Base-by-base conservation (phyloP, 1,140 invertebrate species). In the Drosophila auraria region DNA sequence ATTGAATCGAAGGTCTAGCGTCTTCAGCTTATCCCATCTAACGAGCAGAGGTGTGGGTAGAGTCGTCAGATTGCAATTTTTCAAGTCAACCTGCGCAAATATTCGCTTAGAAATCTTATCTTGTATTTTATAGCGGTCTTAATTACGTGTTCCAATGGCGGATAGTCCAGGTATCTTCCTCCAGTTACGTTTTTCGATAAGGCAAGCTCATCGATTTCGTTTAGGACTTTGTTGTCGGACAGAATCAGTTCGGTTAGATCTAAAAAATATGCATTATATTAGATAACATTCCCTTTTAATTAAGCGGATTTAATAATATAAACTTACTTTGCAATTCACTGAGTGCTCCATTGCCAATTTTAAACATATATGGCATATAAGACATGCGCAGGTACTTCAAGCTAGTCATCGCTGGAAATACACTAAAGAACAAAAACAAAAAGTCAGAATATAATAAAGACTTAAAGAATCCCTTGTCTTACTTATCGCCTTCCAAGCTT, bases 1-100 rank as follows among this genome's bases (percentile, higher is more conserved):
- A 91, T 97, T 97, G 57, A 94, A 94, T 42, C 93, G 93, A 15
- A 97, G 93, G 78, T 96, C 95, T 38, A 97, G 80, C 57, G 94
- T 93, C 23, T 94, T 92, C 12, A 97, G 86, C 23, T 93, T 92
- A 75, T 96, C 95, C 96, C 96, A 97, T 63, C 90, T 94, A 93
- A 25, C 93, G 93, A 97, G 64, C 3, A 97, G 89, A 38, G 93
- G 80, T 23, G 92, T 91, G 51, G 96, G 95, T 23, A 97, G 87
- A 71, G 94, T 94, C 4, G 94, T 92, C 14, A 97, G 82, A 66
- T 95, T 95, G 91, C 97, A 97, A 64, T 96, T 95, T 54, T 94
- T 94, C 23, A 97, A 87, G 82, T 95, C 94, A 2, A 97, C 83
- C 95, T 95, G 80, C 15, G 93, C 11, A 38, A 33, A 49, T 9